Conservation (phyloP, 1,140 invertebrate genomes). For the Drosophila cardini region DNA sequence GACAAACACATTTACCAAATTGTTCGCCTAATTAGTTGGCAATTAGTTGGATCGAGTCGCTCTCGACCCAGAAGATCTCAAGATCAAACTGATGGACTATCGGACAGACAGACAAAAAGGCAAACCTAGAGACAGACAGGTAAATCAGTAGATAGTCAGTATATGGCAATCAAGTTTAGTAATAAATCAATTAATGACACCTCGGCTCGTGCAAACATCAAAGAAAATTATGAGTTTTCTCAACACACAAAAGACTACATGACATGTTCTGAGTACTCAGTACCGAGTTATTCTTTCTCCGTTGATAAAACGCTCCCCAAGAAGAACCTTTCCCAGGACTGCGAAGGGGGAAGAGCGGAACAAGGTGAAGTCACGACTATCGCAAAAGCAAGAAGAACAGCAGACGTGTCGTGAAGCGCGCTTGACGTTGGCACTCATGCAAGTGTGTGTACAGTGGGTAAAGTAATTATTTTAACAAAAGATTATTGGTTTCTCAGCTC, state of each 20-base stretch:
- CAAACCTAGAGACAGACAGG: neutral
- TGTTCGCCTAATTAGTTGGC: constrained; percentile 49
- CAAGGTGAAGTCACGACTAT: constrained; percentile 15
- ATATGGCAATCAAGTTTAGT: constrained; percentile 49
- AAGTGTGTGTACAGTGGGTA: too few species aligned
- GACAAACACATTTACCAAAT: constrained; percentile 65
- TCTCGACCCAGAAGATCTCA: constrained; percentile 8
- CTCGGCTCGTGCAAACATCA: constrained; percentile 69
- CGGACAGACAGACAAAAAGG: neutral
- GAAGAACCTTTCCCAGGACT: neutral
- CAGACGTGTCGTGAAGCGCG: constrained; percentile 46
- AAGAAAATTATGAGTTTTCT: constrained; percentile 74
- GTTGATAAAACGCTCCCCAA: constrained; percentile 50
- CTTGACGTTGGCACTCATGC: constrained; percentile 8
- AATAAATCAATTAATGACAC: constrained; percentile 79
- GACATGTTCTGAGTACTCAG: constrained; percentile 29
- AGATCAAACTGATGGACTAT: constrained; percentile 20
- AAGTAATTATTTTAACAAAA: neutral
- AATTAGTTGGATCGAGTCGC: constrained; percentile 48
- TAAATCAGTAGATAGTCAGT: constrained; percentile 19
- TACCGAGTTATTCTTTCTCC: neutral
- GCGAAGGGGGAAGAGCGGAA: neutral
- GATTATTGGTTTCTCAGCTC: too few species aligned
- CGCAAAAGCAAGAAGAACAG: constrained; percentile 25
- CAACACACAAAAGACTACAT: constrained; percentile 44